phyloP scores from a whole-genome alignment of 2,113 vertebrate genomes.

The Sylvia atricapilla region DNA sequence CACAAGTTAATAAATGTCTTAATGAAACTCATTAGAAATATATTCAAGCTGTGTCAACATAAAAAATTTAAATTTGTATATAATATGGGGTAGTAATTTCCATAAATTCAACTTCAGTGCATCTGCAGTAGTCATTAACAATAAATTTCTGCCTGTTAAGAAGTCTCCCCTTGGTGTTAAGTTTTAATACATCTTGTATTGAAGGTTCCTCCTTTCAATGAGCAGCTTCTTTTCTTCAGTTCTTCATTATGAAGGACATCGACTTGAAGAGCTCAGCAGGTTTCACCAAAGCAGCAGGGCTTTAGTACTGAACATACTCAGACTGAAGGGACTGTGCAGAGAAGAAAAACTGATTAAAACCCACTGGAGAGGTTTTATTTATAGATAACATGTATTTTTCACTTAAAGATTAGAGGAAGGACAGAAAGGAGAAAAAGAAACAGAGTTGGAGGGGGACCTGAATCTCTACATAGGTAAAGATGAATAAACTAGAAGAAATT shows the following conservation, averaged over 20 bases:
- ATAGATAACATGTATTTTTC: not conserved
- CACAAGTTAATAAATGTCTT: constrained; percentile 71
- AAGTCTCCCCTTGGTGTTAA: constrained; percentile 28
- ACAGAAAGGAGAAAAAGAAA: not conserved
- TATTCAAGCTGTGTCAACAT: constrained; percentile 56
- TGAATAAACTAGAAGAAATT: not conserved
- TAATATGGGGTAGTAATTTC: constrained; percentile 31
- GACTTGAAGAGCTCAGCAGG: constrained; percentile 22
- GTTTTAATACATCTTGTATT: constrained; percentile 25
- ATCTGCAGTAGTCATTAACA: constrained; percentile 64
- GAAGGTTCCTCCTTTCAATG: constrained; percentile 22
- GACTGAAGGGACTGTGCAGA: constrained; percentile 91
- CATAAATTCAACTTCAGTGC: constrained; percentile 68
- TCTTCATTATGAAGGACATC: not conserved
- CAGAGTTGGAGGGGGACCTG: not conserved
- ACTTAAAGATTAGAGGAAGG: not conserved
- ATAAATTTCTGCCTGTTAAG: constrained; percentile 20
- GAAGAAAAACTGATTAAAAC: constrained; percentile 70
- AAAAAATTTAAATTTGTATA: constrained; percentile 52
- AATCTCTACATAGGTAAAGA: not conserved
- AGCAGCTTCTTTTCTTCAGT: constrained; percentile 20
- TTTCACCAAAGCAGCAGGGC: constrained; percentile 69
- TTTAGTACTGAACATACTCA: constrained; percentile 90
- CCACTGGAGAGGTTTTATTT: not conserved
- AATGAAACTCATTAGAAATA: constrained; percentile 70